phyloP scores from a whole-genome alignment of 2,113 vertebrate species.

The Archilochus colubris region DNA sequence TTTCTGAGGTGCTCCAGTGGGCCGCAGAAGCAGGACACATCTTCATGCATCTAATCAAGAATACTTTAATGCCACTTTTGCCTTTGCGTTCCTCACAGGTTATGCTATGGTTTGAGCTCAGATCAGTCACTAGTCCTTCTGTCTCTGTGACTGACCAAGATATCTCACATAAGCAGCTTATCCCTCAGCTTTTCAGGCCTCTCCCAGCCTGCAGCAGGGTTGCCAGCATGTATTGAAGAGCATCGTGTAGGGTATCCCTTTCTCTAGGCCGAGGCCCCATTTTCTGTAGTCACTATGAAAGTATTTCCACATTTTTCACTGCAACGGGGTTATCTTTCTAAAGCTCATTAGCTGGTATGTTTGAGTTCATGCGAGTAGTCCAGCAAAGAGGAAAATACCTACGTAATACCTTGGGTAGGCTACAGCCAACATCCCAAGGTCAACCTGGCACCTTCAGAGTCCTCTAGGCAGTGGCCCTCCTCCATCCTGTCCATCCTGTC shows the following conservation, averaged over 20 bases:
- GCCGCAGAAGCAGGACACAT: not conserved
- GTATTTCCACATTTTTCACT: rapidly evolving
- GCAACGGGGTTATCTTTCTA: not conserved
- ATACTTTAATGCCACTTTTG: not conserved
- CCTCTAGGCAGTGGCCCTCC: not conserved
- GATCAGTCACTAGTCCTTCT: not conserved
- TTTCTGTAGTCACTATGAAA: not conserved
- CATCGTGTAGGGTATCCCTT: not conserved
- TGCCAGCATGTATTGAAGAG: not conserved
- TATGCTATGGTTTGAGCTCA: not conserved
- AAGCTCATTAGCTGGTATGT: not conserved
- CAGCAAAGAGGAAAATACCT: not conserved
- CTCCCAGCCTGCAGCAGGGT: not conserved
- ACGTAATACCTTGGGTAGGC: rapidly evolving
- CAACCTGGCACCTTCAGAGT: not conserved
- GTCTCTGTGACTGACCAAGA: rapidly evolving
- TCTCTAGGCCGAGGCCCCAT: not conserved
- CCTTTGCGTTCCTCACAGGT: not conserved
- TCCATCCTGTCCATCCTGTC: not conserved
- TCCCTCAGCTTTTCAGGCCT: not conserved
- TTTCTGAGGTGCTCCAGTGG: not conserved
- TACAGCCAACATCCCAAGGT: not conserved
- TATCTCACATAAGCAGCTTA: not conserved
- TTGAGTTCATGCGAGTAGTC: not conserved
- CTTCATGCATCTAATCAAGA: not conserved